Evolutionary conservation across 2,888 invertebrate species (phyloP).

Genomic region (Gastrophysa polygoni): DNA sequence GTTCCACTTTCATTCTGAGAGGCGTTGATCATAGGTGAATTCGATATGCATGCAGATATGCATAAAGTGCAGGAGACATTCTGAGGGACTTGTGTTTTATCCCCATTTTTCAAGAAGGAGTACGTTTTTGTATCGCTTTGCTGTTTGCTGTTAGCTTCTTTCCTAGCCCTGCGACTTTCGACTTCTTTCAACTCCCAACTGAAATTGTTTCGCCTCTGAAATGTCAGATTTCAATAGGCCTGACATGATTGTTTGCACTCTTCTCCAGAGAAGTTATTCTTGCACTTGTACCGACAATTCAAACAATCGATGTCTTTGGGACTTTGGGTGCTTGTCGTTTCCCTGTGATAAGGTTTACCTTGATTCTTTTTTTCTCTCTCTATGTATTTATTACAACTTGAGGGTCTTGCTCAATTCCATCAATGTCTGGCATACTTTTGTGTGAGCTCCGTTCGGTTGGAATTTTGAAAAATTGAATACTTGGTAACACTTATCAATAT

Average conservation of each 20-base stretch:
- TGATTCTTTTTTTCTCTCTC: neutral
- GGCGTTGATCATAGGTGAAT: conserved; percentile 14
- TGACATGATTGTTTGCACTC: conserved; percentile 9
- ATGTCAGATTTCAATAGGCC: conserved; percentile 13
- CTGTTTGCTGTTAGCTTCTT: neutral
- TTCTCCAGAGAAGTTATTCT: conserved; percentile 1
- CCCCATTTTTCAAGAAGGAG: neutral
- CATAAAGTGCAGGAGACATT: neutral
- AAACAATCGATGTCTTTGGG: conserved; percentile 5
- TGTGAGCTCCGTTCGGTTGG: no score
- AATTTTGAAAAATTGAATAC: no score
- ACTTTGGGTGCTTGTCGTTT: conserved; percentile 1
- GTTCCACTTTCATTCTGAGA: conserved; percentile 19
- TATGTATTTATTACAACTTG: no score
- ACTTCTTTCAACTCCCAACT: conserved; percentile 12
- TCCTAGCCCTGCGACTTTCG: conserved; percentile 4
- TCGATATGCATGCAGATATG: conserved; percentile 15
- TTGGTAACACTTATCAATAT: no score
- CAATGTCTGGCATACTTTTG: no score
- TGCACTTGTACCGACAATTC: conserved; percentile 14
- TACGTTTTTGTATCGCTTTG: neutral
- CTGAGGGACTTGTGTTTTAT: neutral
- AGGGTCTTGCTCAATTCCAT: no score
- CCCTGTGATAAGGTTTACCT: neutral
- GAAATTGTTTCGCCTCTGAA: conserved; percentile 14